Percentiles rank a stretch among this genome's conserved stretches.
phyloP scores from a whole-genome alignment of 2,113 vertebrate genomes.

The Chelonoidis abingdonii region DNA sequence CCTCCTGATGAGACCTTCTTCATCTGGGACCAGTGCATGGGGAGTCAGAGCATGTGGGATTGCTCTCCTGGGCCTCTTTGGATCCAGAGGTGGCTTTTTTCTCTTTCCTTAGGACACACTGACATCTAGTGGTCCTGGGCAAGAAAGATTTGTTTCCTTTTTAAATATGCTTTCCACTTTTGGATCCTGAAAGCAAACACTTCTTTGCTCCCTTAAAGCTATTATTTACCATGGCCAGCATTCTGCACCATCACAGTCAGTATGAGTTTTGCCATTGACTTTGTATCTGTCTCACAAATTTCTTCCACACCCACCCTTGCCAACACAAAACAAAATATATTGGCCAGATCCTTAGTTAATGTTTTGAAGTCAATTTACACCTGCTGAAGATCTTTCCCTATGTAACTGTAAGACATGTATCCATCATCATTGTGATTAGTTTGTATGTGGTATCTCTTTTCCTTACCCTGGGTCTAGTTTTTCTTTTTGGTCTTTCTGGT shows the following conservation, averaged over 20 bases:
- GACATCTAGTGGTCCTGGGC: constrained; percentile 68
- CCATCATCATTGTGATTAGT: not conserved
- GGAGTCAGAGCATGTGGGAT: accelerated
- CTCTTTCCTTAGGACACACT: constrained; percentile 54
- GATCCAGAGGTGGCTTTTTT: not conserved
- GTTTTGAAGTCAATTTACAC: not conserved
- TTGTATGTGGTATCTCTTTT: not conserved
- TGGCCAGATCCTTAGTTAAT: not conserved
- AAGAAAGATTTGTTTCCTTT: not conserved
- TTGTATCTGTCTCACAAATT: not conserved
- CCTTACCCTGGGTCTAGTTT: not conserved
- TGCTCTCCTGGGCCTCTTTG: not conserved
- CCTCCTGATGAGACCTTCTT: not conserved
- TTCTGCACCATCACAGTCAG: not conserved
- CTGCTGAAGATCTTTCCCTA: not conserved
- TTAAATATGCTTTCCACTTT: not conserved
- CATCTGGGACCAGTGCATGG: not conserved
- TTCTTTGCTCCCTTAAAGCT: not conserved
- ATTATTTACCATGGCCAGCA: accelerated
- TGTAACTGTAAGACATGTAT: not conserved
- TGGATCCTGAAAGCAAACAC: not conserved
- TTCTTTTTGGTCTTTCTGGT: not conserved
- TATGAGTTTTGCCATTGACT: accelerated
- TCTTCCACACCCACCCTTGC: not conserved
- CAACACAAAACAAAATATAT: not conserved